Evolutionary conservation across 2,797 vertebrate genomes (phyloP), one percentile per base, ranked within the genome.

Genomic region (Staurois parvus): DNA sequence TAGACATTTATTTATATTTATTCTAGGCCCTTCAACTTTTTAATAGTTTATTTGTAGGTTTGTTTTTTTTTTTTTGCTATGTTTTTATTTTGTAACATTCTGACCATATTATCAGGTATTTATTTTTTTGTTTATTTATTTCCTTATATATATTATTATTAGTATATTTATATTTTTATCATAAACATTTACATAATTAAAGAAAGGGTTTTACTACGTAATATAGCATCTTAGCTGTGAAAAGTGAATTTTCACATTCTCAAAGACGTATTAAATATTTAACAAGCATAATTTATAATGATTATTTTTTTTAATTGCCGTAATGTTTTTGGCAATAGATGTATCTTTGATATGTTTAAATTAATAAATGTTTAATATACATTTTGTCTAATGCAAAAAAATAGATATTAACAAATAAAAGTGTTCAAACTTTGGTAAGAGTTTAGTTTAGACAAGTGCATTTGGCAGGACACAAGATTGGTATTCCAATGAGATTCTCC

Each of bases 401-500:
- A 28, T 15, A 37, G n/a, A n/a, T 5, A 19, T 7, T 21, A 59
- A 24, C 21, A 59, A 24, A 17, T 17, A 30, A 69, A 42, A 19
- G 10, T 56, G 6, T 72, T 29, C 64, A 26, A 66, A 66, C 26
- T 40, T 56, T 56, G 4, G 17, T 26, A 21, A 42, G 30, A 72
- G 13, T 68, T 56, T 56, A 80, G 67, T 37, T 80, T 0, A 10
- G 1, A 17, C 1, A 34, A 72, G 79, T 72, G n/a, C 52, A 15
- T 72, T 59, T 24, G 52, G 40, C 32, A 59, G 52, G 19, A 28
- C 66, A 69, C 28, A 69, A 9, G 15, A 79, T 84, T 84, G 73
- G 70, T 85, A 85, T 79, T 85, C 84, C 59, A 17, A 29, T 10
- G 29, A 40, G 56, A 72, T 84, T 79, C 76, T 19, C 24, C 52